These are phyloP conservation scores for Pseudomyrmex concolor DNA, from an alignment of 1,140 invertebrate species.

Conservation along the genomic window DNA sequence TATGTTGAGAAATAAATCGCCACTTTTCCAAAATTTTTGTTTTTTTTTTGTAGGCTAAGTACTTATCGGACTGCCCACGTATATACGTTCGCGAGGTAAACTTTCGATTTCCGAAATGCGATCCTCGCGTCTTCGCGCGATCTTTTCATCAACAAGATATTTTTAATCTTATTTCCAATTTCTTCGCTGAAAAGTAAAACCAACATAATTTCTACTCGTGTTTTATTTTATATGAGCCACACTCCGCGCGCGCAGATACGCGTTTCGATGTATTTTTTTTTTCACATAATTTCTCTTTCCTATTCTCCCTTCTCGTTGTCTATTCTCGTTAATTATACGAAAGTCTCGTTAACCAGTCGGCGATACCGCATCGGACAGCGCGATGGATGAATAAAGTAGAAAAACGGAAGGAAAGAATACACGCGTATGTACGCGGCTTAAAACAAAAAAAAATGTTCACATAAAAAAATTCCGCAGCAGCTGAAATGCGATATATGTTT, in stretches of 20 bases:
- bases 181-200: neutral
- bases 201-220: conserved; percentile 7
- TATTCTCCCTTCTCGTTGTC: conserved; percentile 23
- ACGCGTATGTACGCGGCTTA: neutral
- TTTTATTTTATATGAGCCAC: neutral
- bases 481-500: conserved; percentile 40
- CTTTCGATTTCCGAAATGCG: neutral
- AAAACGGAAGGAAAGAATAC: conserved; percentile 16
- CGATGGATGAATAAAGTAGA: conserved; percentile 19
- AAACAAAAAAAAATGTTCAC: conserved; percentile 25
- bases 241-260: neutral
- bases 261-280: conserved; percentile 28
- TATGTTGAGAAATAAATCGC: too few species aligned
- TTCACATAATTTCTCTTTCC: conserved; percentile 25
- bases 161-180: neutral
- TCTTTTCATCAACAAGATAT: neutral
- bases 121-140: neutral
- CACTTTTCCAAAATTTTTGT: too few species aligned
- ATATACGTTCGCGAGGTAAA: neutral
- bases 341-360: conserved; percentile 56
- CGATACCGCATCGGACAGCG: conserved; percentile 20
- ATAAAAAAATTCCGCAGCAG: conserved; percentile 25
- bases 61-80: too few species aligned
- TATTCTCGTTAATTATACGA: conserved; percentile 55
- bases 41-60: too few species aligned